Evolutionary conservation across 2,797 vertebrate species (phyloP), one percentile per base, ranked within the genome.

Genomic region (Acanthornis magna): DNA sequence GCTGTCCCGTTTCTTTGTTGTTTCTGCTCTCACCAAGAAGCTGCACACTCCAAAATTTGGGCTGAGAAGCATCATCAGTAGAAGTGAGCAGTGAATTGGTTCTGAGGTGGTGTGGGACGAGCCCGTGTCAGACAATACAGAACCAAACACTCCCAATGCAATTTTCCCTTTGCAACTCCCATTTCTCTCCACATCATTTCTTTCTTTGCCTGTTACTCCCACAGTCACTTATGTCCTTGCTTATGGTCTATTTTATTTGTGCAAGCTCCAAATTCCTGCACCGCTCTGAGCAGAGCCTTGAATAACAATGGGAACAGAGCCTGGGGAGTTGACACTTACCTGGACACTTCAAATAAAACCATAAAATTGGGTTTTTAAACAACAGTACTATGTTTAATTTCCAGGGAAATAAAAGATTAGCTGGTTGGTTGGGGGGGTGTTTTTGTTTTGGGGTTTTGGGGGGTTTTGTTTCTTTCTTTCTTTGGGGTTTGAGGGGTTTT

Each of bases 61-160:
- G 40, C 30, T 29, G 55, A 80, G n/a, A 16, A 82, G 38, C 13
- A 36, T 1, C 11, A 53, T 1, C 34, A 55, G 54, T 1, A 74
- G 68, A 47, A 65, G 32, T 1, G 13, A 73, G 43, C 25, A 47
- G 27, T 9, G 29, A 47, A 25, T 9, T 43, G 21, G 45, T 9
- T n/a, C 2, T 6, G 45, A 51, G 80, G 6, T 25, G 72, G 20
- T 0, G 1, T 27, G n/a, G 23, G 55, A 40, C 60, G 27, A 82
- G 57, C 42, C 40, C 1, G 0, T 9, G 45, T 14, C 48, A 55
- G 29, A 27, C 57, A 53, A 25, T 1, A 12, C 5, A 85, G 50
- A 76, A 72, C 25, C 32, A 19, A 88, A 38, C 5, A 38, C 4
- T 70, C 27, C 66, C 71, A 15, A 10, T 3, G 27, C 58, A 75